These are phyloP conservation scores for Morus bassanus DNA, from an alignment of 2,797 vertebrate genomes.

Conservation along the genomic window DNA sequence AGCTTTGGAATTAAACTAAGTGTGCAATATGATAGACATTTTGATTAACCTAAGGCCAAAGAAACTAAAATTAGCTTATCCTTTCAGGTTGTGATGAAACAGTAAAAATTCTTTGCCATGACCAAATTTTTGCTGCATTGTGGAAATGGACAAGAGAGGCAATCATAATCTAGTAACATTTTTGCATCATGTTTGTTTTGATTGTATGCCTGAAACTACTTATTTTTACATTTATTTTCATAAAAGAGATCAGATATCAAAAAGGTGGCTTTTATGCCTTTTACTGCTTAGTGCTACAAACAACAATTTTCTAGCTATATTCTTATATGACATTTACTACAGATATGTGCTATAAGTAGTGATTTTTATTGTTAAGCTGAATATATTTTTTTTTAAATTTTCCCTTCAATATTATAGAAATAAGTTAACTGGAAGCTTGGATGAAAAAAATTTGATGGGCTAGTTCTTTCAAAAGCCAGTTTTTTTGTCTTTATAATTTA, in stretches of 20 bases:
- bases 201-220: not conserved
- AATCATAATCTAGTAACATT: not conserved
- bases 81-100: constrained; percentile 25
- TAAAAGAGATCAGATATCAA: not conserved
- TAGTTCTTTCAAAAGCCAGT: not conserved
- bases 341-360: not conserved
- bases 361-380: not conserved
- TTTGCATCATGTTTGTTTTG: not conserved
- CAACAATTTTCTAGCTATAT: not conserved
- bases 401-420: not conserved
- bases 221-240: not conserved
- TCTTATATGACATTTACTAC: not conserved
- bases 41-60: constrained; percentile 17
- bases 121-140: not conserved
- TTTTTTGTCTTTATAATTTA: not conserved
- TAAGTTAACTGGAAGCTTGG: not conserved
- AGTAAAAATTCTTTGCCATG: not conserved
- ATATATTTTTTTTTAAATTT: not conserved
- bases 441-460: not conserved
- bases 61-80: constrained; percentile 8
- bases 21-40: not conserved
- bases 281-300: not conserved
- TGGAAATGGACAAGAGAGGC: not conserved
- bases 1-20: constrained; percentile 10
- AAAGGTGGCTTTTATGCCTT: not conserved